A percentile compares a stretch with the other conserved stretches of the same genome.
Evolutionary conservation across 2,888 invertebrate genomes (phyloP).

Genomic region (Ochropacha duplaris): DNA sequence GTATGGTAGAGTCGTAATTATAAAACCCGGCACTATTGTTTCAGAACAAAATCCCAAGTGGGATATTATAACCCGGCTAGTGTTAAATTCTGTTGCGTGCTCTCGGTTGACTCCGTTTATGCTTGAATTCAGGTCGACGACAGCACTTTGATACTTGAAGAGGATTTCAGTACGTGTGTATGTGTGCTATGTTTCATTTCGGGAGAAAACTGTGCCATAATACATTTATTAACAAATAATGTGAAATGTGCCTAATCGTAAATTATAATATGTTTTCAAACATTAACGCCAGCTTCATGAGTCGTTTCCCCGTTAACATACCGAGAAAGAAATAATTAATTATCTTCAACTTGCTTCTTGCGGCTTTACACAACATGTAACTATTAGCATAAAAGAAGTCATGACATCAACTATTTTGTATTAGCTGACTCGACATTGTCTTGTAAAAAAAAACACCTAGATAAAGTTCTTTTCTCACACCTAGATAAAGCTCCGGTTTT

Average conservation of each 20-base stretch:
- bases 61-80: conserved; percentile 38
- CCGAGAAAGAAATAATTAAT: too few relatives aligned
- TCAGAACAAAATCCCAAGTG: conserved; percentile 40
- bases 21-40: conserved; percentile 34
- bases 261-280: too few relatives aligned
- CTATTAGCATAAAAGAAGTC: too few relatives aligned
- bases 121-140: conserved; percentile 33
- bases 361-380: too few relatives aligned
- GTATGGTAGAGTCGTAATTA: conserved; percentile 27
- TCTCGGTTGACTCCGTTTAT: conserved; percentile 23
- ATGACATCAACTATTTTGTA: too few relatives aligned
- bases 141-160: conserved; percentile 24
- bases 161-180: conserved; percentile 17
- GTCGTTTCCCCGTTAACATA: too few relatives aligned
- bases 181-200: not conserved
- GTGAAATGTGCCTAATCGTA: not conserved
- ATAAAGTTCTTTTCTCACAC: too few relatives aligned
- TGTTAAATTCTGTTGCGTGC: conserved; percentile 33
- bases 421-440: too few relatives aligned
- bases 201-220: not conserved
- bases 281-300: too few relatives aligned
- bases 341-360: too few relatives aligned
- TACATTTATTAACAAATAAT: not conserved
- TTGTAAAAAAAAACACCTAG: too few relatives aligned
- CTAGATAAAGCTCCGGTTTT: too few relatives aligned